Evolutionary conservation across 2,888 invertebrate species (phyloP), one percentile per base, ranked within the genome.

Genomic region (Thecocarcelia acutangulata): DNA sequence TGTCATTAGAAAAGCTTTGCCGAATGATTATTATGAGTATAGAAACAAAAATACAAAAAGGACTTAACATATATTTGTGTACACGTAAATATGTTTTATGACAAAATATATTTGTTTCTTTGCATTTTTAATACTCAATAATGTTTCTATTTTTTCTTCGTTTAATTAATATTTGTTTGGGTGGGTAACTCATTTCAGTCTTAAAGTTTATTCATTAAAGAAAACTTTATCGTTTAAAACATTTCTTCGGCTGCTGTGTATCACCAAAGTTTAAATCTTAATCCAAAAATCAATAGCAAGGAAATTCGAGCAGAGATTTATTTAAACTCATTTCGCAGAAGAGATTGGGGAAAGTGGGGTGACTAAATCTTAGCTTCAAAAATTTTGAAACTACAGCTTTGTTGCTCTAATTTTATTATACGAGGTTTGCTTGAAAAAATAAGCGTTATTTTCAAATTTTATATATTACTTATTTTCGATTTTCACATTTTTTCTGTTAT

Each of bases 251-350:
- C 77, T 69, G 52, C 69, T 42, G 72, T 21, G 54, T 21, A 11
- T 48, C 33, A 81, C 74, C 61, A 84, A 85, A 85, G 85, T 86
- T 86, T 84, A 85, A 85, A 85, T 86, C 87, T 83, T 87, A 87
- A 87, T 87, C 86, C 86, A 63, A 86, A 86, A 87, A 87, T 87
- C 87, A 85, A 87, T 87, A 85, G 83, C 83, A 81, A 56, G 54
- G 24, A 80, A 81, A 72, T 81, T 77, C 63, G 56, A 64, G 77
- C 64, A 69, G 77, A 82, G 69, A 77, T 77, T 82, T 74, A 74
- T 50, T 68, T 63, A 63, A 77, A 74, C 69, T 74, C 84, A 85
- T 84, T 85, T 85, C 78, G 83, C 84, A 83, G 83, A 83, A 83
- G 64, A 83, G 81, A 85, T 77, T 83, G 52, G 84, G 72, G 75